These are phyloP conservation scores for Drosophila mimetica DNA, from an alignment of 2,888 invertebrate genomes.

Conservation along the genomic window DNA sequence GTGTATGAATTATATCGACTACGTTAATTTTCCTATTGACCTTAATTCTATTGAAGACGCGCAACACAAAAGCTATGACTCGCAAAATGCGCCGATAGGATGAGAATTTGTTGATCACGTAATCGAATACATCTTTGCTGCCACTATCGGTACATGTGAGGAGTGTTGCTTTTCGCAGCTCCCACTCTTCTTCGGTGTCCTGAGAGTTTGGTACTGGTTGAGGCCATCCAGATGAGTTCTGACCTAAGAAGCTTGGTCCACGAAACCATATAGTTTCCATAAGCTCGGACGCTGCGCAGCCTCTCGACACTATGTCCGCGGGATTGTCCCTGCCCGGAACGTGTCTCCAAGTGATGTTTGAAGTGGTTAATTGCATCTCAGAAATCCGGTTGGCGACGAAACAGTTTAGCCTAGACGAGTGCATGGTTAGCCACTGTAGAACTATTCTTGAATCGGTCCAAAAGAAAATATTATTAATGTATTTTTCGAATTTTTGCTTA, in stretches of 20 bases:
- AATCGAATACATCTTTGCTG: neutral
- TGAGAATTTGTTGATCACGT: no score
- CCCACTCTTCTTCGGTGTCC: neutral
- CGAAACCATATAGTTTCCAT: no score
- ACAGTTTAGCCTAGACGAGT: neutral
- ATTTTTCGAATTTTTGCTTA: slow-evolving; percentile 3
- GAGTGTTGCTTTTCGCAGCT: neutral
- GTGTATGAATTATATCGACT: neutral
- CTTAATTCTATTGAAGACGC: neutral
- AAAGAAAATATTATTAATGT: neutral
- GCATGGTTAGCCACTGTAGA: neutral
- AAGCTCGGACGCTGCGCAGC: no score
- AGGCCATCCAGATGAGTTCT: no score
- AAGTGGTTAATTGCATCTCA: neutral
- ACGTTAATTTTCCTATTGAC: neutral
- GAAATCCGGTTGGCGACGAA: neutral
- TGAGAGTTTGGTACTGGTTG: neutral
- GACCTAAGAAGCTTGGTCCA: no score
- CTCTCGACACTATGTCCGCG: no score
- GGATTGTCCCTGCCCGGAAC: no score
- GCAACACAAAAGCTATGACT: slow-evolving; percentile 2
- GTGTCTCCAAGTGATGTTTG: neutral
- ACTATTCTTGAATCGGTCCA: neutral
- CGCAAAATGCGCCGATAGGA: neutral
- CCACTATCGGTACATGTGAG: neutral